Evolutionary conservation across 2,113 vertebrate species (phyloP), one percentile per base, ranked within the genome.

Genomic region (Labeo rohita): DNA sequence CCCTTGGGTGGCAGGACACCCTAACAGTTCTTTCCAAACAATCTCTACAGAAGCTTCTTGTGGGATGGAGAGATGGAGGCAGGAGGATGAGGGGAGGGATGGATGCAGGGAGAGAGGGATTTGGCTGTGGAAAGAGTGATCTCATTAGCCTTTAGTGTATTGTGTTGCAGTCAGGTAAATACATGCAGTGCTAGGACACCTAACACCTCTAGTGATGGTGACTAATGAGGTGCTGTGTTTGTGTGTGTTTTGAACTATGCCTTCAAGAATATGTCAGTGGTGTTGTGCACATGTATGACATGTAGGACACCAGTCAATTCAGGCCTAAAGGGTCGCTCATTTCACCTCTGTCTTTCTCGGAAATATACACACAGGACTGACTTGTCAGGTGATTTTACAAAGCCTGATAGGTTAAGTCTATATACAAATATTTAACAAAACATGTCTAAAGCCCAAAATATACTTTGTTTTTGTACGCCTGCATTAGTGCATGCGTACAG

Each of bases 21-120:
- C 92, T 89, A 89, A 91, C 91, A 89, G 89, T 87, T 85, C 87
- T 90, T 90, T 91, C 90, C 92, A 92, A 94, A 94, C 93, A 94
- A 92, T 91, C 90, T 93, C 90, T 90, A 84, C 68, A 87, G 92
- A 90, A 93, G 88, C 85, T 36, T 88, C 91, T 91, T 92, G 78
- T 9, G 92, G 90, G 87, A 87, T 12, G 45, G 61, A 21, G n/a
- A 65, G 73, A 52, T 28, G 28, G 28, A 56, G 59, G 34, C 74
- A 65, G 61, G n/a, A 36, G 65, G 18, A 50, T 83, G 36, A 52
- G 85, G 47, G 36, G 66, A 16, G 34, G 50, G 70, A 65, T 23
- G n/a, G 39, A 56, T 61, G 34, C 74, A 72, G 61, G n/a, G 36
- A 75, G 12, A 74, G 54, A 56, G 80, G 82, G 86, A 82, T 77